A percentile compares a stretch with the other conserved stretches of the same genome.
These are phyloP conservation scores for Eulemur rubriventer DNA, from an alignment of 2,797 vertebrate genomes.

Conservation along the genomic window DNA sequence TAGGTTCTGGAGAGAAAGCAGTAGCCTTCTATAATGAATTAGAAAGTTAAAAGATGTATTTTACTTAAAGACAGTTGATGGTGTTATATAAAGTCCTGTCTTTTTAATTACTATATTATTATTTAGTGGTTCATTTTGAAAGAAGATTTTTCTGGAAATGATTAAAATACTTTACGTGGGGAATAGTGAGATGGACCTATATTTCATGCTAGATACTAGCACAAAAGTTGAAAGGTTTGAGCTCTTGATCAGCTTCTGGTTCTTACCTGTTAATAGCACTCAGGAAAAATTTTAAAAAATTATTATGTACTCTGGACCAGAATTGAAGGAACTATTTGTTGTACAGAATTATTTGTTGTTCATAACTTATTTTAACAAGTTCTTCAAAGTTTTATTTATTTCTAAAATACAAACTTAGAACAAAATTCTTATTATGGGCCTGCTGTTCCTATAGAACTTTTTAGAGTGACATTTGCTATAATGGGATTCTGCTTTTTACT, in stretches of 20 bases:
- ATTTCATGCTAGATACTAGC: neutral
- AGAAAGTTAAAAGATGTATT: neutral
- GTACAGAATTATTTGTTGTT: neutral
- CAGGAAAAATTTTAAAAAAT: neutral
- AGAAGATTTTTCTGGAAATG: neutral
- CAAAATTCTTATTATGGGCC: neutral
- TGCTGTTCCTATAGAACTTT: neutral
- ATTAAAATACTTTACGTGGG: neutral
- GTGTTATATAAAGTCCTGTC: neutral
- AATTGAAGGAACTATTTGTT: neutral
- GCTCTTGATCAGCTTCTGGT: neutral
- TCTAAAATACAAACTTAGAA: conserved; percentile 30
- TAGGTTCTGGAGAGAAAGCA: neutral
- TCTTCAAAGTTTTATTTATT: conserved; percentile 30
- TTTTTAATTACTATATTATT: neutral
- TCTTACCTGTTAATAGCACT: neutral
- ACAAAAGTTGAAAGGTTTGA: neutral
- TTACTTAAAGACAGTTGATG: neutral
- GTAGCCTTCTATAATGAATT: neutral
- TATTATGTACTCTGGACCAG: neutral
- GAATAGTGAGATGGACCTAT: neutral
- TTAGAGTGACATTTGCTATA: neutral
- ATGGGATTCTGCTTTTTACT: conserved; percentile 19
- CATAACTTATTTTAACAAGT: conserved; percentile 3
- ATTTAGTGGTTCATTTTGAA: neutral